These are phyloP conservation scores for Drosophila tanythrix DNA, from an alignment of 2,888 invertebrate species.

Conservation along the genomic window DNA sequence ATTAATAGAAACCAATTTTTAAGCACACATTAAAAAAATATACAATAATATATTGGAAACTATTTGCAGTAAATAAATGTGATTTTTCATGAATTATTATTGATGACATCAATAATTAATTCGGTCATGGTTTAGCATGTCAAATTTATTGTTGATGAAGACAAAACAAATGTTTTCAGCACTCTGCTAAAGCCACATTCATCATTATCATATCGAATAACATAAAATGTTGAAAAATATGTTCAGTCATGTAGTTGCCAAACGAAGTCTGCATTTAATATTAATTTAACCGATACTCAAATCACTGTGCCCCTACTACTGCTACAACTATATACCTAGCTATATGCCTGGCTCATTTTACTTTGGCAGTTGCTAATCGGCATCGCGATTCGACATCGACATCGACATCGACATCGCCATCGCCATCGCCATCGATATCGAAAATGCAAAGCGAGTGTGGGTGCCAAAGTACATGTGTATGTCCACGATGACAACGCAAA, in stretches of 20 bases:
- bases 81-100: background rate
- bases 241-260: background rate
- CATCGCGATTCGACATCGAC: conserved; percentile 18
- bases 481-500: conserved; percentile 65
- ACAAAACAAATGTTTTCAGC: background rate
- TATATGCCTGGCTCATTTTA: conserved; percentile 14
- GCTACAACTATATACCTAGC: no score
- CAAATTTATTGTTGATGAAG: background rate
- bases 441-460: conserved; percentile 63
- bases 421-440: conserved; percentile 33
- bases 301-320: conserved; percentile 34
- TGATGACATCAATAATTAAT: background rate
- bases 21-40: background rate
- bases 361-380: conserved; percentile 29
- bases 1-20: background rate
- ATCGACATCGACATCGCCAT: conserved; percentile 17
- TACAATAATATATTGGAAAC: background rate
- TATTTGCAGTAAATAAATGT: background rate
- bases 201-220: background rate
- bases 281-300: background rate
- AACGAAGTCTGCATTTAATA: background rate
- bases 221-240: background rate
- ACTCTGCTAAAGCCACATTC: background rate
- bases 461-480: conserved; percentile 76
- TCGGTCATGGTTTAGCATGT: background rate